phyloP scores from a whole-genome alignment of 2,888 invertebrate genomes.

The Leptinotarsa rubiginosa region DNA sequence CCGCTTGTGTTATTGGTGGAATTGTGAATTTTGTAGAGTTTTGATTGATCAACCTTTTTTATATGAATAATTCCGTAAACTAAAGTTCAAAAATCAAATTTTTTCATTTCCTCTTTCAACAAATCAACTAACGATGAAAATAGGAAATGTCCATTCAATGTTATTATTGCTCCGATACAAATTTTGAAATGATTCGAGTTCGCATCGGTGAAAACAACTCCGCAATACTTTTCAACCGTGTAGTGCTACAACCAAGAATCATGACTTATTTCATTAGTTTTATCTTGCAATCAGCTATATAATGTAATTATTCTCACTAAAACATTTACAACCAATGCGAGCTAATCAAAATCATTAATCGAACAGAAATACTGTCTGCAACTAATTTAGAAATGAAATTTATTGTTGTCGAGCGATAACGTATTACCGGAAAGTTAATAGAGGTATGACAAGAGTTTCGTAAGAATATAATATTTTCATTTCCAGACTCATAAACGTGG shows the following conservation, averaged over 20 bases:
- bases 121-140: too few species aligned
- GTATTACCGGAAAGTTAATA: not conserved
- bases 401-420: slow-evolving; percentile 30
- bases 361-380: slow-evolving; percentile 32
- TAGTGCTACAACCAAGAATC: slow-evolving; percentile 8
- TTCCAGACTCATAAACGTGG: too few species aligned
- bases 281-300: slow-evolving; percentile 24
- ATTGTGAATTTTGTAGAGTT: too few species aligned
- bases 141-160: not conserved
- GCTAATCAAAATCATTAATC: slow-evolving; percentile 33
- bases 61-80: too few species aligned
- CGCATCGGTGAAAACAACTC: not conserved
- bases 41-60: too few species aligned
- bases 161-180: too few species aligned
- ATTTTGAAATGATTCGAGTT: not conserved
- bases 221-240: slow-evolving; percentile 5
- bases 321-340: slow-evolving; percentile 25
- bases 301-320: slow-evolving; percentile 31
- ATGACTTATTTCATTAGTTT: slow-evolving; percentile 21
- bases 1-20: too few species aligned
- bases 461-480: too few species aligned
- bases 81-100: too few species aligned
- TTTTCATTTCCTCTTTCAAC: too few species aligned
- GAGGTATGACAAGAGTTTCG: not conserved
- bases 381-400: slow-evolving; percentile 35